Percentiles rank a stretch among this genome's conserved stretches.
Evolutionary conservation across 1,140 invertebrate species (phyloP).

Genomic region (Drosophila arizonae): DNA sequence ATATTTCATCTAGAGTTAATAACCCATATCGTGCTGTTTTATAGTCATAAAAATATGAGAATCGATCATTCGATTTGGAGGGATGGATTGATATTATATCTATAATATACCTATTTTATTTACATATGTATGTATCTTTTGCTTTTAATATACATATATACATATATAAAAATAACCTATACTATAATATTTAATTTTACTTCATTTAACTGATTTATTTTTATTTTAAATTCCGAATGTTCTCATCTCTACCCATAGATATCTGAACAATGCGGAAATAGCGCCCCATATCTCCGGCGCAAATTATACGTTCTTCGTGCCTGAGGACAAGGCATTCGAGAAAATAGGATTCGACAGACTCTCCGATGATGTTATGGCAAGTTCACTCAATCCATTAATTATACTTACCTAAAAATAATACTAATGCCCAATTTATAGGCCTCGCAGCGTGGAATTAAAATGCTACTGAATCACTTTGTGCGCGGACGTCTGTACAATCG

Average conservation of each 20-base stretch:
- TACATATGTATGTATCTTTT: no score
- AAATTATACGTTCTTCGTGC: slow-evolving; percentile 87
- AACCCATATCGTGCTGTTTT: no score
- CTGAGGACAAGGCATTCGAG: slow-evolving; percentile 85
- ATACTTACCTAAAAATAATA: background rate
- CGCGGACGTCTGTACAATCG: slow-evolving; percentile 85
- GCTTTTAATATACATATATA: no score
- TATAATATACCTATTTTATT: no score
- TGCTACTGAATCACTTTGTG: slow-evolving; percentile 86
- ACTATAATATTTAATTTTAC: no score
- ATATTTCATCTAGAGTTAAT: no score
- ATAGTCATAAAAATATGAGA: no score
- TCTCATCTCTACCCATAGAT: slow-evolving; percentile 61
- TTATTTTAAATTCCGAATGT: no score
- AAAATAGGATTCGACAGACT: slow-evolving; percentile 84
- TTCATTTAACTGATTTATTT: no score
- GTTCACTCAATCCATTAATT: slow-evolving; percentile 5
- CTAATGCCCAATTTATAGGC: slow-evolving; percentile 51
- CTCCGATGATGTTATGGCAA: slow-evolving; percentile 84
- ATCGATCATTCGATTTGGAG: no score
- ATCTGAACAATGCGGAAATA: slow-evolving; percentile 85
- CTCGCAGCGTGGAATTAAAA: slow-evolving; percentile 84
- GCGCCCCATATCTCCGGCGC: slow-evolving; percentile 85
- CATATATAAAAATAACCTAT: no score
- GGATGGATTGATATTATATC: no score